Conservation (phyloP, 1,140 invertebrate genomes). For the Dinoponera quadriceps region DNA sequence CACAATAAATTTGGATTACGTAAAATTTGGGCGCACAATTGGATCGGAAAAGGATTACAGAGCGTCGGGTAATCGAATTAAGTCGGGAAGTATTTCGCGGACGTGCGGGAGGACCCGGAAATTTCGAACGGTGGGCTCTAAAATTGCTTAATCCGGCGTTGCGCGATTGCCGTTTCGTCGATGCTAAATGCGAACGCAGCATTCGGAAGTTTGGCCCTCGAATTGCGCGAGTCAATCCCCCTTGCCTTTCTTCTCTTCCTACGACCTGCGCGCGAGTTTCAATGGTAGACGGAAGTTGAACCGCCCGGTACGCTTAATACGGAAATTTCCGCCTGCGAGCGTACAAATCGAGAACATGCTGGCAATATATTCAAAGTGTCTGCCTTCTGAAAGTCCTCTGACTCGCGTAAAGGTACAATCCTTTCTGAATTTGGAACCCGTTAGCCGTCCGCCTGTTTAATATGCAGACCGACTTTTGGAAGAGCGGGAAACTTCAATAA, state of each 20-base stretch:
- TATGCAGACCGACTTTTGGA: conserved; percentile 14
- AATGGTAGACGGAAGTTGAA: conserved; percentile 58
- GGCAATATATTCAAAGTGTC: conserved; percentile 58
- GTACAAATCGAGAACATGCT: conserved; percentile 60
- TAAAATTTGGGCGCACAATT: conserved; percentile 45
- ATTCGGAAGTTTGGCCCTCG: conserved; percentile 64
- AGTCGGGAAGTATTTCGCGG: conserved; percentile 48
- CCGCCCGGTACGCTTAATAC: conserved; percentile 50
- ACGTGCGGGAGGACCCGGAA: conserved; percentile 40
- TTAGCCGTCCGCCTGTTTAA: conserved; percentile 43
- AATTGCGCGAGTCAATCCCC: conserved; percentile 60
- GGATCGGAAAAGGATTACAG: conserved; percentile 29
- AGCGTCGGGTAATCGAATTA: conserved; percentile 48
- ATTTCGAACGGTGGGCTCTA: conserved; percentile 55
- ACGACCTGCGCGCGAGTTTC: conserved; percentile 57
- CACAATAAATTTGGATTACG: conserved; percentile 49
- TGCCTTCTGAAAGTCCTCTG: conserved; percentile 40
- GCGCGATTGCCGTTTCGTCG: conserved; percentile 64
- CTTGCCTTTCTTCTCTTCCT: conserved; percentile 52
- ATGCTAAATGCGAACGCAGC: conserved; percentile 69
- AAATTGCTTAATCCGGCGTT: conserved; percentile 63
- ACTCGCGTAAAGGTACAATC: conserved; percentile 37
- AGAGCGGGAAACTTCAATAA: background rate
- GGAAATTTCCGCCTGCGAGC: conserved; percentile 62
- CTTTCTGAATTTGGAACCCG: conserved; percentile 41